Evolutionary conservation across 2,888 invertebrate genomes (phyloP).

Genomic region (Scaptomyza parva): DNA sequence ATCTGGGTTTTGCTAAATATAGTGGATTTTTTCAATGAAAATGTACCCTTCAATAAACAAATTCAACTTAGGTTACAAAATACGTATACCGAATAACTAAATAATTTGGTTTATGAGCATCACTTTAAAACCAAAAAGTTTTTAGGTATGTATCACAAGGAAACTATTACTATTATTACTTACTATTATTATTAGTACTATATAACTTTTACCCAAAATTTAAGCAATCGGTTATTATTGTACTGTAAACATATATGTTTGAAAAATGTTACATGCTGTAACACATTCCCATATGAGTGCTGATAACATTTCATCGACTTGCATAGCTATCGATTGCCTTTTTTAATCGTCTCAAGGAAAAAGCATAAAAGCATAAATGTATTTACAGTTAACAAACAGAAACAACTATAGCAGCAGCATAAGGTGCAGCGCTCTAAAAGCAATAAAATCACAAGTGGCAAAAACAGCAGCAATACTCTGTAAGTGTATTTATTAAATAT

Average conservation of each 20-base stretch:
- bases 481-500: conserved; percentile 27
- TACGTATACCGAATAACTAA: background rate
- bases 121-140: too few relatives aligned
- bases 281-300: conserved; percentile 8
- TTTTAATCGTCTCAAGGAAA: conserved; percentile 27
- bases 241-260: background rate
- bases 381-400: conserved; percentile 56
- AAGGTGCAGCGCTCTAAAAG: conserved; percentile 17
- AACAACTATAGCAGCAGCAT: conserved; percentile 37
- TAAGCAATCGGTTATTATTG: too few relatives aligned
- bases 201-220: too few relatives aligned
- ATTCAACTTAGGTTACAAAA: background rate
- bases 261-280: background rate
- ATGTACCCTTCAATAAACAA: background rate
- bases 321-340: conserved; percentile 30
- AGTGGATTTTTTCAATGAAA: background rate
- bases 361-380: conserved; percentile 61
- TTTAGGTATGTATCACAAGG: too few relatives aligned
- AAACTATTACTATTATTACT: too few relatives aligned
- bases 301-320: conserved; percentile 23
- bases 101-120: background rate
- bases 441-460: conserved; percentile 5
- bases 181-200: too few relatives aligned
- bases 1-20: background rate
- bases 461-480: conserved; percentile 16